Conservation (phyloP, 2,888 invertebrate species). For the Holacanthella duospinosa region DNA sequence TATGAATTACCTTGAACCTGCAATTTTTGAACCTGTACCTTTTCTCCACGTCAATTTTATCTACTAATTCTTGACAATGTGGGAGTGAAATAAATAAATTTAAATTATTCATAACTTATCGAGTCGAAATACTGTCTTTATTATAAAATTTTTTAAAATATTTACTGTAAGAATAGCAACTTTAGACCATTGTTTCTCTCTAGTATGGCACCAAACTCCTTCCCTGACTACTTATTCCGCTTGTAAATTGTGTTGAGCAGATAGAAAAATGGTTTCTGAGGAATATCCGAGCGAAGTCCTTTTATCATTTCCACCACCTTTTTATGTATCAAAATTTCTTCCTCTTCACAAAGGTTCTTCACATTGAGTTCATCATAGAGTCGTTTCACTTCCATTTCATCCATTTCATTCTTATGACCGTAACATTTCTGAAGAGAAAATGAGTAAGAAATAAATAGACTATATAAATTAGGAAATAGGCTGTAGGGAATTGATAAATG, state of each 20-base stretch:
- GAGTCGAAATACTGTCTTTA: too few species aligned
- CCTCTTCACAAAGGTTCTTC: background rate
- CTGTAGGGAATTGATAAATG: too few species aligned
- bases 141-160: too few species aligned
- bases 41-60: too few species aligned
- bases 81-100: too few species aligned
- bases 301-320: constrained; percentile 1
- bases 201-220: background rate
- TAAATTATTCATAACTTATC: too few species aligned
- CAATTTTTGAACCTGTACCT: too few species aligned
- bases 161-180: too few species aligned
- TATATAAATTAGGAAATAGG: background rate
- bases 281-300: background rate
- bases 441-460: background rate
- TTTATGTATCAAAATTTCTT: background rate
- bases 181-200: background rate
- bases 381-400: background rate
- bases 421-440: background rate
- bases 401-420: background rate
- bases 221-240: constrained; percentile 3
- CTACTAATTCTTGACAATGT: too few species aligned
- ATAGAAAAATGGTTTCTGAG: constrained; percentile 6
- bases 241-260: constrained; percentile 4
- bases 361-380: background rate
- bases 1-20: background rate